Conservation (phyloP, 2,113 vertebrate species). For the Catharus fuscescens region DNA sequence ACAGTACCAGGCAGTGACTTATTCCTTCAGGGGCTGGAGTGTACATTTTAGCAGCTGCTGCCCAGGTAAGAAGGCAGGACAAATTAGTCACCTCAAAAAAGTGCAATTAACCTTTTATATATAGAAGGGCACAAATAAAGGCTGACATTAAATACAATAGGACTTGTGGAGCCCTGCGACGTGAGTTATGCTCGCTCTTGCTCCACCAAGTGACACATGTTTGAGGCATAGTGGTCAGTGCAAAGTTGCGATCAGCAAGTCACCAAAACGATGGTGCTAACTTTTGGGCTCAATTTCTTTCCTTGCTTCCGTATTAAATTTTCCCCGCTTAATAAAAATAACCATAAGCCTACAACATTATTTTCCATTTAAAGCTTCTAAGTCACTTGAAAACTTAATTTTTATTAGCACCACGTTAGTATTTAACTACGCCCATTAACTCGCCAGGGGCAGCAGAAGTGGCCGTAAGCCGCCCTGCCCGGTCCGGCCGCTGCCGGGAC, state of each 20-base stretch:
- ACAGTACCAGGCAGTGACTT: neutral
- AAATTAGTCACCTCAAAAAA: rapidly evolving
- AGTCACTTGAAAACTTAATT: neutral
- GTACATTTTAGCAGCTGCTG: neutral
- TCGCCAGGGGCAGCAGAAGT: rapidly evolving
- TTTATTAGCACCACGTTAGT: conserved; percentile 4
- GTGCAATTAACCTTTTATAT: rapidly evolving
- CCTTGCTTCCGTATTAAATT: neutral
- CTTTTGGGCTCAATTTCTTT: conserved; percentile 4
- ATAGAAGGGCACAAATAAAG: neutral
- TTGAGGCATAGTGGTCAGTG: neutral
- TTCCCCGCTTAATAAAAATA: rapidly evolving
- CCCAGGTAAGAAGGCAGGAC: neutral
- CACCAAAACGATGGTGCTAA: neutral
- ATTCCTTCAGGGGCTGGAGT: neutral
- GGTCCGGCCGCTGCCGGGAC: neutral
- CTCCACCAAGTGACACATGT: conserved; percentile 35
- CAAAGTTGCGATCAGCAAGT: neutral
- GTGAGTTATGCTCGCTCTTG: neutral
- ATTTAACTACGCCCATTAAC: neutral
- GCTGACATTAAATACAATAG: neutral
- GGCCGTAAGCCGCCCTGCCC: neutral
- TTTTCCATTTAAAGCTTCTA: neutral
- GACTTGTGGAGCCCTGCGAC: neutral
- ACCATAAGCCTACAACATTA: neutral